These are phyloP conservation scores for Itoplectis maculator DNA, from an alignment of 2,888 invertebrate genomes.

Conservation along the genomic window DNA sequence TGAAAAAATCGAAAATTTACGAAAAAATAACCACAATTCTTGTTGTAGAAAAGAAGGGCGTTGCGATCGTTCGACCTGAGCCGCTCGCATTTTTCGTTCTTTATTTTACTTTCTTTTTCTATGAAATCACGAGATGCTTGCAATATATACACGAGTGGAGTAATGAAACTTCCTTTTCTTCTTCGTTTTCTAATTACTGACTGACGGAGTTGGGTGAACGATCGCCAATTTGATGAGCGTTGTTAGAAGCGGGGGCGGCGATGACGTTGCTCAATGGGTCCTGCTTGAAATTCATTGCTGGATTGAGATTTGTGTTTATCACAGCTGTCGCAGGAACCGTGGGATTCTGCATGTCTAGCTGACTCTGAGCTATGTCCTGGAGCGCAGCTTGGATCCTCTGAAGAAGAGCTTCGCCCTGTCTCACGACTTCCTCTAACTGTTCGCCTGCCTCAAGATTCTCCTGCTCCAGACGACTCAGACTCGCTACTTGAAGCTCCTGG, in stretches of 20 bases:
- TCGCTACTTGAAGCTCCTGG: constrained; percentile 94
- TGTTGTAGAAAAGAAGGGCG: not conserved
- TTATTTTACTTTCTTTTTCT: constrained; percentile 35
- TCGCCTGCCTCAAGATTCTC: constrained; percentile 97
- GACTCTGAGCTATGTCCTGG: constrained; percentile 96
- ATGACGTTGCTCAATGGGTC: constrained; percentile 75
- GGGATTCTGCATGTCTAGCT: constrained; percentile 94
- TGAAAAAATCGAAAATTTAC: not conserved
- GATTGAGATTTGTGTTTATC: constrained; percentile 78
- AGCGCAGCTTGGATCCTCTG: constrained; percentile 96
- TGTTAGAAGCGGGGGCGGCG: constrained; percentile 74
- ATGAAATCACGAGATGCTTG: constrained; percentile 59
- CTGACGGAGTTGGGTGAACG: constrained; percentile 78
- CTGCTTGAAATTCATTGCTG: constrained; percentile 76
- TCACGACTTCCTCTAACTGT: constrained; percentile 93
- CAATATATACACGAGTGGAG: constrained; percentile 47
- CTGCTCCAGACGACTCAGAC: constrained; percentile 92
- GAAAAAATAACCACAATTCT: not conserved
- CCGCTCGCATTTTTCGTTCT: constrained; percentile 12
- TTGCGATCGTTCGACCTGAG: not conserved
- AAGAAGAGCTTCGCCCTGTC: constrained; percentile 93
- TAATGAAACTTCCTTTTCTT: not conserved
- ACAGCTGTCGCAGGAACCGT: constrained; percentile 85
- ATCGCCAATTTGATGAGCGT: constrained; percentile 77
- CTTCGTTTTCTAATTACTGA: constrained; percentile 69